Evolutionary conservation across 2,113 vertebrate species (phyloP), one percentile per base, ranked within the genome.

Genomic region (Oryzias celebensis): DNA sequence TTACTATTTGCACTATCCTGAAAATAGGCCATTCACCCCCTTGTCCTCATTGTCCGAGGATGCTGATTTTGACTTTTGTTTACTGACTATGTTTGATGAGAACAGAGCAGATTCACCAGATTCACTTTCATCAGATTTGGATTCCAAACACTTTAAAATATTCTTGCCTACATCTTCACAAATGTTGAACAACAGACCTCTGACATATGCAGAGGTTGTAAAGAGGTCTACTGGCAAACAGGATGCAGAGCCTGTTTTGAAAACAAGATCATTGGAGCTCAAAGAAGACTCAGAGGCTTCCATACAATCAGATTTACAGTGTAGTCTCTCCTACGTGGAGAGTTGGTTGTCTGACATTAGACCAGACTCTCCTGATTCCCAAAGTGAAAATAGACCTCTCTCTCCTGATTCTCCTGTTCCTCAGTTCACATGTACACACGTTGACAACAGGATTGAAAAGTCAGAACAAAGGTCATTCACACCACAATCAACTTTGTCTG

Each of bases 191-290:
- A 15, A 24, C 22, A 62, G 5, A 42, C 0, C 48, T 69, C 16
- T 76, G 8, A 51, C 66, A 4, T 74, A 77, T 74, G 79, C 67
- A 68, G 75, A 77, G 41, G 62, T 61, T 51, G 59, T 68, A 5
- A 36, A 31, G 20, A 55, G 66, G 5, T 0, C 22, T 24, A 17
- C 20, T 6, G 4, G 24, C 45, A 13, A 56, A 22, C 53, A 5
- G n/a, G 6, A 26, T 16, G 7, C 2, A n/a, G 22, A 61, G 0
- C 1, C 28, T 20, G 8, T 22, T 16, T 5, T 20, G 0, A 5
- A 7, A 14, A 7, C 26, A 1, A 26, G 7, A 15, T 52, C 24
- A 17, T 26, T 52, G 50, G 50, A 28, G 5, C 28, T 12, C 17
- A 1, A n/a, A 31, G 6, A 31, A 0, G 28, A 5, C 15, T 26